phyloP scores from a whole-genome alignment of 2,888 invertebrate genomes.

The Heterodera filipjevi region DNA sequence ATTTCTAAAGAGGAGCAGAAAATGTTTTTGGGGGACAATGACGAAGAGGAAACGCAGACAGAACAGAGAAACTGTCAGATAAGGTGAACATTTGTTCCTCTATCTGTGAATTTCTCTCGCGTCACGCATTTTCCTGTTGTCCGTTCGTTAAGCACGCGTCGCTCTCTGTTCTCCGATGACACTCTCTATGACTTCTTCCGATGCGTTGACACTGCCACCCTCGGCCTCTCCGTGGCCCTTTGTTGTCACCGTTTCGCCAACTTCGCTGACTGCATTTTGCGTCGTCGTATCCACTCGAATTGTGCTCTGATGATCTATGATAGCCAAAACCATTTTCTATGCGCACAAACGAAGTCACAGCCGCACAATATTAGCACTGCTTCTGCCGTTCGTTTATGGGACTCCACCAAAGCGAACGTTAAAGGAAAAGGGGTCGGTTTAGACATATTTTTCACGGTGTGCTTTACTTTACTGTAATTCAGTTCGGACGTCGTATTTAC shows the following conservation, averaged over 20 bases:
- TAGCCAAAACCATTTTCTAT: background rate
- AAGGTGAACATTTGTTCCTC: background rate
- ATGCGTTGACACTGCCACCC: background rate
- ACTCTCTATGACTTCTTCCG: background rate
- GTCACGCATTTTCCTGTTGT: too few relatives aligned
- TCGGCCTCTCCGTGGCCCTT: slow-evolving; percentile 1
- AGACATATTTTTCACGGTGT: too few relatives aligned
- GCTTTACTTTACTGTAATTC: background rate
- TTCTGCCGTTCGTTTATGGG: background rate
- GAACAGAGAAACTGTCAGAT: background rate
- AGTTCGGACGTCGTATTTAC: background rate
- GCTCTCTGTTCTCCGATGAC: background rate
- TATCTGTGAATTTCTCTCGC: background rate
- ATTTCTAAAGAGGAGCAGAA: background rate
- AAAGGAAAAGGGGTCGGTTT: background rate
- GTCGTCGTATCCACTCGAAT: background rate
- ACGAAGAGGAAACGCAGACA: background rate
- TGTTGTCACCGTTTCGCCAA: slow-evolving; percentile 2
- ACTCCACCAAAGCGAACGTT: background rate
- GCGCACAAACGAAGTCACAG: background rate
- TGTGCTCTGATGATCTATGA: background rate
- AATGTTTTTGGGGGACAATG: background rate
- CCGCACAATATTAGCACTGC: background rate
- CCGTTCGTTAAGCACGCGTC: background rate
- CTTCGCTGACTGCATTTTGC: background rate